Conservation (phyloP, 2,888 invertebrate species). For the Cephus spinipes region DNA sequence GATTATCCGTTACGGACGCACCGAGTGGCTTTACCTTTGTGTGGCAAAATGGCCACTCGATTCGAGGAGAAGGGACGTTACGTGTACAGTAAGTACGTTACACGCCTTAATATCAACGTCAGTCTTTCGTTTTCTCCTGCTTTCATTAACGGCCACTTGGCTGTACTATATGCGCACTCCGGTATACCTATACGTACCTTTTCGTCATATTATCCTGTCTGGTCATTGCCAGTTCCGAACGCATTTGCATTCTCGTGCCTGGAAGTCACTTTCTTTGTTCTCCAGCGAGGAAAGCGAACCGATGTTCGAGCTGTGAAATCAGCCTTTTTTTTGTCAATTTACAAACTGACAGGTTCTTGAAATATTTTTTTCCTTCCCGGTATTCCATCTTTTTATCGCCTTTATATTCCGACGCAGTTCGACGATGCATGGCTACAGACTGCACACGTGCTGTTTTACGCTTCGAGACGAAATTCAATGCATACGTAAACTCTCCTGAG, state of each 20-base stretch:
- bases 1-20: not conserved
- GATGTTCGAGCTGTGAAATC: not conserved
- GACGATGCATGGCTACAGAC: not conserved
- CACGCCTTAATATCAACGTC: not conserved
- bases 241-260: not conserved
- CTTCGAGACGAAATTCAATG: not conserved
- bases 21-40: not conserved
- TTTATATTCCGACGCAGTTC: not conserved
- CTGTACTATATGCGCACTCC: not conserved
- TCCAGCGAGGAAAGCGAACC: not conserved
- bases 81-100: not conserved
- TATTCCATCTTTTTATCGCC: not conserved
- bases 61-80: not conserved
- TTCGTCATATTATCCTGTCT: not conserved
- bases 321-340: not conserved
- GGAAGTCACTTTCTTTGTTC: not conserved
- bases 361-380: not conserved
- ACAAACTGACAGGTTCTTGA: not conserved
- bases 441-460: not conserved
- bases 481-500: not conserved
- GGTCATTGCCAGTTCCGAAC: not conserved
- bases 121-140: slow-evolving; percentile 17
- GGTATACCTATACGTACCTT: not conserved
- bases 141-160: slow-evolving; percentile 12
- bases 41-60: not conserved